phyloP scores from a whole-genome alignment of 2,888 invertebrate species.

The Idaea dimidiata region DNA sequence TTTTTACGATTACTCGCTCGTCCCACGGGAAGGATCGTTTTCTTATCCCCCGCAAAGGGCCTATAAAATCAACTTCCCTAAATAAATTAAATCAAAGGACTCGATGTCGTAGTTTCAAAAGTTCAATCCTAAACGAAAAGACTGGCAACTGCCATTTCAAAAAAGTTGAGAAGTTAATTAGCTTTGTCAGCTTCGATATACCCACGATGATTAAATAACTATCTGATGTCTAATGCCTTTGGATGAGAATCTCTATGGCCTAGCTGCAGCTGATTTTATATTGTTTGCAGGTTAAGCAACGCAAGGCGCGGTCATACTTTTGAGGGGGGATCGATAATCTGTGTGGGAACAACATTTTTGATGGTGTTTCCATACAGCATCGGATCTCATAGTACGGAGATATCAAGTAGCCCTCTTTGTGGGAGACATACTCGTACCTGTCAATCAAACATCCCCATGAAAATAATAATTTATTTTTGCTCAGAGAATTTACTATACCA shows the following conservation, averaged over 20 bases:
- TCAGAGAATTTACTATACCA: too few species aligned
- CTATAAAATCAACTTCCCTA: not conserved
- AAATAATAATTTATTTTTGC: too few species aligned
- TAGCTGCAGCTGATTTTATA: not conserved
- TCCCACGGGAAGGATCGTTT: not conserved
- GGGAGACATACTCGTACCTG: too few species aligned
- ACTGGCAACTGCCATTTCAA: not conserved
- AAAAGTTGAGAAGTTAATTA: not conserved
- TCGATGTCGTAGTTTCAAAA: not conserved
- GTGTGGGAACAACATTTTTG: too few species aligned
- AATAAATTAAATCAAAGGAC: not conserved
- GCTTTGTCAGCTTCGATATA: not conserved
- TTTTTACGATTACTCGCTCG: not conserved
- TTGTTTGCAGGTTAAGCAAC: too few species aligned
- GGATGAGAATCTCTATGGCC: not conserved
- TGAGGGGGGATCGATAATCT: too few species aligned
- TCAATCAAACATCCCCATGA: too few species aligned
- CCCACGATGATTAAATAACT: not conserved
- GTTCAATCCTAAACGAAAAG: not conserved
- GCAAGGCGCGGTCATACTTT: too few species aligned
- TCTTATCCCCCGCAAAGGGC: not conserved
- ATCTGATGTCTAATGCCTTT: not conserved
- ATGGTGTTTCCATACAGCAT: too few species aligned
- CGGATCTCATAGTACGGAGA: too few species aligned
- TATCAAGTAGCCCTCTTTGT: too few species aligned